Percentiles rank a stretch among this genome's conserved stretches.
phyloP scores from a whole-genome alignment of 1,140 invertebrate species.

The Sweltsa coloradensis region DNA sequence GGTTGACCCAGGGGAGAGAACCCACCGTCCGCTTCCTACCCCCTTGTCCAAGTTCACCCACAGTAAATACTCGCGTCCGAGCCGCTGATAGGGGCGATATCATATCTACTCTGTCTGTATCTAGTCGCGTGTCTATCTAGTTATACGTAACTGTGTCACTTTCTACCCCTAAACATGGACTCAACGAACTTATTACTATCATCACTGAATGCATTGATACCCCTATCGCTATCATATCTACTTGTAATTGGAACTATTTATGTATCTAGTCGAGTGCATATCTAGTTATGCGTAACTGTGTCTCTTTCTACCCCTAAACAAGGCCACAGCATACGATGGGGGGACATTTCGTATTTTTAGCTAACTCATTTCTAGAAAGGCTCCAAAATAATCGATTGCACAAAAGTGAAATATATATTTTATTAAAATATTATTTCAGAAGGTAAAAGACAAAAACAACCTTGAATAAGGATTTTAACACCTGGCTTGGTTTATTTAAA shows the following conservation, averaged over 20 bases:
- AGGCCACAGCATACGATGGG: no score
- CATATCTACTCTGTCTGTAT: background rate
- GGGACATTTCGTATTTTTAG: no score
- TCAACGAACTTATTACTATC: no score
- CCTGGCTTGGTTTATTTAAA: no score
- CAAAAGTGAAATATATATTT: no score
- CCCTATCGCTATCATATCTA: background rate
- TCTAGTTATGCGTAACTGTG: background rate
- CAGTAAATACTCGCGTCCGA: background rate
- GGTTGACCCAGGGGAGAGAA: background rate
- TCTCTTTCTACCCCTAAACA: background rate
- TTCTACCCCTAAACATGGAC: background rate
- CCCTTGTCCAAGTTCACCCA: background rate
- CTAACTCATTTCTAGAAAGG: no score
- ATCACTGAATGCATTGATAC: no score
- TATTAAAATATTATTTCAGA: no score
- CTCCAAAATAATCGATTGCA: no score
- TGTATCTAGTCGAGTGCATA: background rate
- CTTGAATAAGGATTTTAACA: no score
- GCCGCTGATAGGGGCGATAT: background rate
- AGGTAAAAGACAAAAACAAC: no score
- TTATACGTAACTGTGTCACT: background rate
- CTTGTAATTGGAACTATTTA: no score
- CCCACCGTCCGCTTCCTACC: background rate
- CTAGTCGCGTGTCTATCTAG: background rate